Base-by-base conservation (phyloP, 2,888 invertebrate genomes). In the Amphipyra berbera region DNA sequence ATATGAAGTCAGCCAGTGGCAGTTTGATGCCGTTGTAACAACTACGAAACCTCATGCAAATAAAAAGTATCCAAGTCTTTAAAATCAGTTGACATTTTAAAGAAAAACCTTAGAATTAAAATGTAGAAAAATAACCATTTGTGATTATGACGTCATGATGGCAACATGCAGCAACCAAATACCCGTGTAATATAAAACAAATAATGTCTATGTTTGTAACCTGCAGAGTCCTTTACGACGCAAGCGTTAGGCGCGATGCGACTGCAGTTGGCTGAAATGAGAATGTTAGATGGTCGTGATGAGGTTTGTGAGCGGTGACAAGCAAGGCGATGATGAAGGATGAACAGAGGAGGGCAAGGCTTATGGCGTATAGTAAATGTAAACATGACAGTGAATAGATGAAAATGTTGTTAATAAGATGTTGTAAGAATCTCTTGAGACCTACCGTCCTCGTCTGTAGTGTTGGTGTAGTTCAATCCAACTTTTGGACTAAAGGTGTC, bases 191-290 rank as follows among this genome's bases (percentile, higher is more conserved):
- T 73, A 67, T 67, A 72, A 76, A 44, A 79, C 54, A 66, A 78
- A 78, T 69, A n/a, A 73, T 68, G 57, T 73, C 66, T 65, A 77
- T 79, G 46, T 73, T 76, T 76, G 63, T 86, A 90, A 90, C 88
- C 89, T 90, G 87, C 82, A 58, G 79, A 76, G 70, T 90, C 89
- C 86, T 73, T 85, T 78, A 88, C 78, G 88, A 87, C 73, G 89
- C 89, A 90, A 84, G 83, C 79, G 81, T 87, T 88, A 86, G 83
- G 78, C 83, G 85, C 83, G 86, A 78, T 76, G 84, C 78, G 86
- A 82, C 89, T 86, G 90, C 89, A 90, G 53, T 86, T 85, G 67
- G 80, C 89, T 90, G 90, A 86, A 89, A 90, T 76, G 82, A 88
- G 80, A 90, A 88, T 79, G 84, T 87, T 81, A 82, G 74, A 82